A percentile compares a stretch with the other conserved stretches of the same genome.
Evolutionary conservation across 92 coral and sea anemone species (phyloP).

Genomic region (Bergia puertoricense): DNA sequence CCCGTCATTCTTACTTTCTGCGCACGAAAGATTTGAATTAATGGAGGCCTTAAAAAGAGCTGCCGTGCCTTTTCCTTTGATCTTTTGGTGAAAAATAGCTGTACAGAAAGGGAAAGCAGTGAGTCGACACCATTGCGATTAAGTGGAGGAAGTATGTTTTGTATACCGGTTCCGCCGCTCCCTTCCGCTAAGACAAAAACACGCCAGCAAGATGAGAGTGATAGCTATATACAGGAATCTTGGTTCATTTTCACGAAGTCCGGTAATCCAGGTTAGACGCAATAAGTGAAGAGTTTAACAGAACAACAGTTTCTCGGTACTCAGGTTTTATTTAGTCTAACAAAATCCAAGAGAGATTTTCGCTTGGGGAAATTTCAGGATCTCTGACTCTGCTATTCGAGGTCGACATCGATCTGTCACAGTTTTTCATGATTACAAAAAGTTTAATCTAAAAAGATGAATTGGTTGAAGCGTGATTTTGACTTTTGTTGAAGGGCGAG

Average conservation of each 20-base stretch:
- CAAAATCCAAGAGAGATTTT: not conserved
- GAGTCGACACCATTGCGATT: not conserved
- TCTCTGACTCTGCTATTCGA: too few relatives aligned
- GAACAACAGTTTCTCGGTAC: not conserved
- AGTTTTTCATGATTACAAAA: too few relatives aligned
- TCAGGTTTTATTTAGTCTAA: not conserved
- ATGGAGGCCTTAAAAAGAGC: not conserved
- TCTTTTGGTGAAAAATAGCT: not conserved
- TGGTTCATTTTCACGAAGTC: not conserved
- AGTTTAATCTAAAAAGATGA: too few relatives aligned
- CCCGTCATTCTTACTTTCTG: not conserved
- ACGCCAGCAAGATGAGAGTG: not conserved
- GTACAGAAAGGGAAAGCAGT: not conserved
- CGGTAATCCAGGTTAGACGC: not conserved
- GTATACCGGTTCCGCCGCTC: not conserved
- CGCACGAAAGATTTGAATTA: not conserved
- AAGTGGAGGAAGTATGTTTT: not conserved
- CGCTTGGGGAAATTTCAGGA: not conserved
- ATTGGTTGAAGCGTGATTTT: too few relatives aligned
- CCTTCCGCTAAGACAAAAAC: constrained; percentile 1
- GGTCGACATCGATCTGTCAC: not conserved
- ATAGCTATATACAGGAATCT: not conserved
- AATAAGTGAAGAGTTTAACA: not conserved
- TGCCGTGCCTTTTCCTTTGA: not conserved
- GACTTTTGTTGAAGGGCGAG: too few relatives aligned